Conservation (phyloP, 2,113 vertebrate species). For the Clinocottus analis region DNA sequence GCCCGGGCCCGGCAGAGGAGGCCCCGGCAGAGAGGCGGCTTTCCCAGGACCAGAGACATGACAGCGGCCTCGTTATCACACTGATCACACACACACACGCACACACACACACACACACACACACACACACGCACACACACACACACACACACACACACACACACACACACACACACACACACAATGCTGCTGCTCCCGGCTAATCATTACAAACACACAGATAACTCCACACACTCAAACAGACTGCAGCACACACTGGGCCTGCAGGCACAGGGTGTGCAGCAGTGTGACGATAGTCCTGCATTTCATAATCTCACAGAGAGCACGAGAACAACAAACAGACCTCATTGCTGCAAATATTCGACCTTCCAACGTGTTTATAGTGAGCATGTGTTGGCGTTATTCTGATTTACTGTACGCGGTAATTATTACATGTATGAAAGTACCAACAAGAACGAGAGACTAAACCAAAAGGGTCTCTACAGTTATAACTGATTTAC, state of each 20-base stretch:
- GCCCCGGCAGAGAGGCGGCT: conserved; percentile 50
- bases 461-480: neutral
- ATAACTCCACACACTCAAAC: conserved; percentile 74
- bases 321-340: conserved; percentile 58
- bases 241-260: conserved; percentile 54
- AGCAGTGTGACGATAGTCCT: conserved; percentile 33
- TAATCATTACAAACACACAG: conserved; percentile 79
- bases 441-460: neutral
- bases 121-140: conserved; percentile 49
- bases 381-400: no score
- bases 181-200: conserved; percentile 58
- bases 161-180: conserved; percentile 31
- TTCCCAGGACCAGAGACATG: conserved; percentile 81
- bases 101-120: conserved; percentile 38
- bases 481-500: neutral
- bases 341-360: conserved; percentile 43
- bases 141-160: conserved; percentile 36
- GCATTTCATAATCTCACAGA: conserved; percentile 56
- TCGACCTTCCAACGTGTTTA: neutral
- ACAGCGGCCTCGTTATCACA: conserved; percentile 75
- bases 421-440: neutral
- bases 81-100: conserved; percentile 66
- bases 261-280: conserved; percentile 46
- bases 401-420: neutral
- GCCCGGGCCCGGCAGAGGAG: conserved; percentile 33